Evolutionary conservation across 2,888 invertebrate genomes (phyloP).

Genomic region (Torymus auratus): DNA sequence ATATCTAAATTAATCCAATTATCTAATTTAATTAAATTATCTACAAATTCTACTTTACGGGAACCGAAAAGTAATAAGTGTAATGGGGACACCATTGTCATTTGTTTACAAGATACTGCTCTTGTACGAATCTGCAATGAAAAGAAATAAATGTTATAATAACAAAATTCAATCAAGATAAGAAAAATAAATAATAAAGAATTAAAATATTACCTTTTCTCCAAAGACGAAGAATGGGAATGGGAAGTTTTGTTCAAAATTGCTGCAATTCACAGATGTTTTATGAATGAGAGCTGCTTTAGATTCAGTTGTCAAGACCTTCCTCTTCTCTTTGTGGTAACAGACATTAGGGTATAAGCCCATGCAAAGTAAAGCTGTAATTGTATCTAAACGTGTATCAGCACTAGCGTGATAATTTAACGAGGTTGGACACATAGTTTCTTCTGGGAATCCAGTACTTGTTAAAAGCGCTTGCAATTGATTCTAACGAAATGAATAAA

Average conservation of each 20-base stretch:
- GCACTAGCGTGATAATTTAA: slow-evolving; percentile 86
- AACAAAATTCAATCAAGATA: too few relatives aligned
- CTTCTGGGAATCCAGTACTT: slow-evolving; percentile 92
- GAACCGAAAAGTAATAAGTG: slow-evolving; percentile 95
- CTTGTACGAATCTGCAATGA: slow-evolving; percentile 87
- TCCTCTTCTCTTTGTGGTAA: slow-evolving; percentile 95
- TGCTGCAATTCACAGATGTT: slow-evolving; percentile 96
- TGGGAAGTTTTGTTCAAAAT: slow-evolving; percentile 88
- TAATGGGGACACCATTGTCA: slow-evolving; percentile 96
- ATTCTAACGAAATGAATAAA: slow-evolving; percentile 74
- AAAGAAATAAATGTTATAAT: slow-evolving; percentile 6
- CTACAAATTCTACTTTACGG: slow-evolving; percentile 89
- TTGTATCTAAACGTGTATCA: slow-evolving; percentile 88
- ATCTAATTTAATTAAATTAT: slow-evolving; percentile 88
- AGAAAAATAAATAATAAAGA: too few relatives aligned
- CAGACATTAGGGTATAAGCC: slow-evolving; percentile 99
- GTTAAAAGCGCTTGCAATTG: slow-evolving; percentile 84
- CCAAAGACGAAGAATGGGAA: slow-evolving; percentile 98
- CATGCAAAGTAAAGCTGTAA: slow-evolving; percentile 90
- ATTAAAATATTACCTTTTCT: slow-evolving; percentile 84
- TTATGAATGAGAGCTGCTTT: slow-evolving; percentile 97
- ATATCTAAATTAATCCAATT: slow-evolving; percentile 96
- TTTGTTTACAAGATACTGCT: slow-evolving; percentile 97
- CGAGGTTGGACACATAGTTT: slow-evolving; percentile 85
- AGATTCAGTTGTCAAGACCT: slow-evolving; percentile 96